Conservation (phyloP, 2,113 vertebrate genomes). For the Anseranas semipalmata region DNA sequence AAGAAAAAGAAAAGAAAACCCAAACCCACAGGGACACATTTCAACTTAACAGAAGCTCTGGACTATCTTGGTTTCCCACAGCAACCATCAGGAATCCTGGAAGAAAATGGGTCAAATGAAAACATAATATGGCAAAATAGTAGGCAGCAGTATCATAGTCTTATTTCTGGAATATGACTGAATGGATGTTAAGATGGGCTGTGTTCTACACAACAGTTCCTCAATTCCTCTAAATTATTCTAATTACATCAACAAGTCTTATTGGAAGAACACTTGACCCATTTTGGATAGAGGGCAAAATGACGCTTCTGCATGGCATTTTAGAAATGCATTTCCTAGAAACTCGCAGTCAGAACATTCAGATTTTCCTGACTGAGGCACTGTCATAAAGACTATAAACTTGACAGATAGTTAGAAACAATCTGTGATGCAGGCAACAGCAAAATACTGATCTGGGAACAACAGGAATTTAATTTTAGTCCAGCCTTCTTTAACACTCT, state of each 20-base stretch:
- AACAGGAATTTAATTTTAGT: background rate
- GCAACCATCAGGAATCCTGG: background rate
- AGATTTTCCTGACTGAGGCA: background rate
- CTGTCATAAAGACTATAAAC: background rate
- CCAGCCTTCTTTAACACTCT: background rate
- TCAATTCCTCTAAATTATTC: background rate
- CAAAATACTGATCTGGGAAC: background rate
- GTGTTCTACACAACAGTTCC: background rate
- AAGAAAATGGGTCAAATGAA: conserved; percentile 59
- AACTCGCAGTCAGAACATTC: background rate
- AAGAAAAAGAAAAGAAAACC: too few species aligned
- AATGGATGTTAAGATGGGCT: background rate
- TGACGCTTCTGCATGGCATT: background rate
- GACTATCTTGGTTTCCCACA: conserved; percentile 41
- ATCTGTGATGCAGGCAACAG: background rate
- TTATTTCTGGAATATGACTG: background rate
- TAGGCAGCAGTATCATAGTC: background rate
- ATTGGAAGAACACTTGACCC: background rate
- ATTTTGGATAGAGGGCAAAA: background rate
- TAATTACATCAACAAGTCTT: background rate
- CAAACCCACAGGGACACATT: background rate
- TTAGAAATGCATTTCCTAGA: background rate
- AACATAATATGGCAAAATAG: background rate
- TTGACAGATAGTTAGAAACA: background rate
- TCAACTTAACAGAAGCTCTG: conserved; percentile 37